Evolutionary conservation across 2,888 invertebrate genomes (phyloP), one percentile per base, ranked within the genome.

Genomic region (Xylocampa areola): DNA sequence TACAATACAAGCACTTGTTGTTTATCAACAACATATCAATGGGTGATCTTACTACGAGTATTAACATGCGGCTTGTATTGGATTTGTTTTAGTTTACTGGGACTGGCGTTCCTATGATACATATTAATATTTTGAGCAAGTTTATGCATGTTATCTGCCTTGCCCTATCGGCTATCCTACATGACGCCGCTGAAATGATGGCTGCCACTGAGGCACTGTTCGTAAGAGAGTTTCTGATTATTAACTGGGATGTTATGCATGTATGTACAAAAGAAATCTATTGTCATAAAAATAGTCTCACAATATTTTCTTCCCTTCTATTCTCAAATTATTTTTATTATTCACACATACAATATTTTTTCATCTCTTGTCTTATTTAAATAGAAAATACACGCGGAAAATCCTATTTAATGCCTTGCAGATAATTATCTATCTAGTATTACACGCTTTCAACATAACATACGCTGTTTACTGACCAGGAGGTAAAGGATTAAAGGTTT

Each of bases 401-500:
- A 32, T 25, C 49, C 57, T 48, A 45, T n/a, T 23, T 11, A 44
- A 36, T 47, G 29, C 41, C 16, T 49, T 41, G 23, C 14, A 41
- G 14, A 21, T 62, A 62, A 67, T 60, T 59, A 58, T 44, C 36
- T 52, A 36, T 44, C 4, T 44, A 52, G 25, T 44, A 52, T 39
- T 32, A 59, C 35, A 63, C n/a, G n/a, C n/a, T n/a, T n/a, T n/a
- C n/a, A n/a, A n/a, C n/a, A 36, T 43, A 19, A 45, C 55, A 50
- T 14, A 10, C 33, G 25, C 49, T 41, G 13, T 16, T 16, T 25
- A 30, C 0, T 14, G 13, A n/a, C 5, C 36, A 50, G 44, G 23
- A 66, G 64, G 69, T 50, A 57, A 63, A 57, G 47, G 45, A 41
- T 50, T 37, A 48, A 47, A 29, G 45, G 35, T 36, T 50, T 44